Conservation (phyloP, 2,888 invertebrate species). For the Protonemura montana region DNA sequence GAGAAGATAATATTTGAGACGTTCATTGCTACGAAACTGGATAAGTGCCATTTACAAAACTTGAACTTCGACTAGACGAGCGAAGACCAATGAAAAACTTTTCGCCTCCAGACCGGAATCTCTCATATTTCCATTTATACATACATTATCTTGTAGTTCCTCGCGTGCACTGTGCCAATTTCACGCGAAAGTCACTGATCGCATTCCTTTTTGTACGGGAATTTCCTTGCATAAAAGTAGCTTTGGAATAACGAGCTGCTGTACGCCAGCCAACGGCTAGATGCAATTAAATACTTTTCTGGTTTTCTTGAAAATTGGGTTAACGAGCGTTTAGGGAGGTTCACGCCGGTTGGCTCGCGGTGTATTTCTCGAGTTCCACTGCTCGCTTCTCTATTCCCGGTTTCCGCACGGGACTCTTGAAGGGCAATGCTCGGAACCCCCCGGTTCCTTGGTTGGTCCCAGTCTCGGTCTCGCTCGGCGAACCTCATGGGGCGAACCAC, state of each 20-base stretch:
- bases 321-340: conserved; percentile 34
- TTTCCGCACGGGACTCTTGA: not conserved
- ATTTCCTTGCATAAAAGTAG: not conserved
- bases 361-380: not conserved
- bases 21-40: not conserved
- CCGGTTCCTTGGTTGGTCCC: too few species aligned
- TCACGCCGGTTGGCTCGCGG: not conserved
- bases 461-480: not conserved
- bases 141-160: not conserved
- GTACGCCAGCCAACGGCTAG: not conserved
- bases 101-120: not conserved
- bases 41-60: not conserved
- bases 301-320: conserved; percentile 24
- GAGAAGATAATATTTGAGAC: not conserved
- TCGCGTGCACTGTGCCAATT: not conserved
- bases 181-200: not conserved
- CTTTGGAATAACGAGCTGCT: not conserved
- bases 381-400: not conserved
- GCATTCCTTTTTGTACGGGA: not conserved
- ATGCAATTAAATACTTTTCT: conserved; percentile 22
- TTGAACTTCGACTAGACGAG: not conserved
- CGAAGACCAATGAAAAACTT: not conserved
- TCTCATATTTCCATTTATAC: conserved; percentile 7
- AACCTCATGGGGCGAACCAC: conserved; percentile 12
- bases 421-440: too few species aligned